Evolutionary conservation across 2,888 invertebrate genomes (phyloP).

Genomic region (Lasioglossum malachurum): DNA sequence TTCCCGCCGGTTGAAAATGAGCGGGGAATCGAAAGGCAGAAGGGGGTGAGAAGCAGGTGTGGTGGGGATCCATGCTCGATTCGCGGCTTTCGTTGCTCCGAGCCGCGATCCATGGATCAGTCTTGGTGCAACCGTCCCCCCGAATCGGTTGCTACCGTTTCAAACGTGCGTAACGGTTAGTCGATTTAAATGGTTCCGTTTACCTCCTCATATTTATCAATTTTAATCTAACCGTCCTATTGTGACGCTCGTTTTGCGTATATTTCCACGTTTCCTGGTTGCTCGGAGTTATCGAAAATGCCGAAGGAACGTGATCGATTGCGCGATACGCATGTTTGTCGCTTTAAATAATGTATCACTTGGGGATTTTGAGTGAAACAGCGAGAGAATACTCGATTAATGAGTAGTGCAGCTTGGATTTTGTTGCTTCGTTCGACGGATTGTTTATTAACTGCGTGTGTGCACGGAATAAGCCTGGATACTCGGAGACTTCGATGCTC

Average conservation of each 20-base stretch:
- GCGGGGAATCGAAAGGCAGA: conserved; percentile 62
- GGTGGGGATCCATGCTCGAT: conserved; percentile 70
- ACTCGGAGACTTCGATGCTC: conserved; percentile 37
- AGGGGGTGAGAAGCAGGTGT: conserved; percentile 73
- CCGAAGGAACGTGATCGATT: background rate
- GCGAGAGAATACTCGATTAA: conserved; percentile 4
- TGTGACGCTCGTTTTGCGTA: background rate
- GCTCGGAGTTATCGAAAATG: background rate
- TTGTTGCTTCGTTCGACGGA: background rate
- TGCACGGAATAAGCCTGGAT: background rate
- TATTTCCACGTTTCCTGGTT: background rate
- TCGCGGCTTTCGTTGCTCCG: conserved; percentile 61
- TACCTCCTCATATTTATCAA: no score
- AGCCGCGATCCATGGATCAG: conserved; percentile 76
- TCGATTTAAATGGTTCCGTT: conserved; percentile 20
- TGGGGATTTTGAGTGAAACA: background rate
- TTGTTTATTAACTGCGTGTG: background rate
- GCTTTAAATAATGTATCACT: background rate
- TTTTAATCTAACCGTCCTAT: background rate
- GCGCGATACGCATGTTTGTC: background rate
- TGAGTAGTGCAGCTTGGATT: background rate
- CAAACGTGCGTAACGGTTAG: background rate
- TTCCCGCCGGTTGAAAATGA: conserved; percentile 58
- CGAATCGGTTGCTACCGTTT: conserved; percentile 52
- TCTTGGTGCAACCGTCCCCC: conserved; percentile 75